Percentiles rank a stretch among this genome's conserved stretches.
Conservation (phyloP, 2,797 vertebrate species). For the Poecilia wingei region DNA sequence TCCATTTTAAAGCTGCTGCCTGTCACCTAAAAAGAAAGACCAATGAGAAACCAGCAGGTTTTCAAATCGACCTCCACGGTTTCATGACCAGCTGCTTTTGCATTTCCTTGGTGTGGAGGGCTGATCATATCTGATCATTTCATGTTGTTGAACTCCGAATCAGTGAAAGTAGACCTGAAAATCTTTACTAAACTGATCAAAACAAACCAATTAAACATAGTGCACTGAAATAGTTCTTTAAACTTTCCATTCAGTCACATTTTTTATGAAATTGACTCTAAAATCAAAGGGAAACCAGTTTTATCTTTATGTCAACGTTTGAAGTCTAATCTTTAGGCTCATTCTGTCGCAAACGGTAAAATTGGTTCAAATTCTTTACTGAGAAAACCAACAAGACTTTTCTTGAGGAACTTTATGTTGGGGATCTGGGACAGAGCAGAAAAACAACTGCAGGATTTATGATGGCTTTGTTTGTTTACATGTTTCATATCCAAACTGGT, state of each 20-base stretch:
- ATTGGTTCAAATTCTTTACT: neutral
- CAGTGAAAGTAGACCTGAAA: neutral
- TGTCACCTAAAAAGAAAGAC: too few species aligned
- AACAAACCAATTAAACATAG: neutral
- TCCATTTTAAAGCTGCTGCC: neutral
- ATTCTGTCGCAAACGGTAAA: neutral
- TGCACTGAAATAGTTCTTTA: neutral
- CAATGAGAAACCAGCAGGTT: neutral
- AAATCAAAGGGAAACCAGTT: neutral
- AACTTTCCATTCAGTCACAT: neutral
- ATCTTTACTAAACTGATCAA: neutral
- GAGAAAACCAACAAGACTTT: neutral
- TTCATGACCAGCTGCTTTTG: neutral
- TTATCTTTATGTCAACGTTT: neutral
- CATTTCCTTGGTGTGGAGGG: neutral
- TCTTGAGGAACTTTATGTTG: neutral
- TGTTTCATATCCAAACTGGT: neutral
- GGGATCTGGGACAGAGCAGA: neutral
- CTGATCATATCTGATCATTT: neutral
- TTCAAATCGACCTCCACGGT: neutral
- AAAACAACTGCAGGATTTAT: neutral
- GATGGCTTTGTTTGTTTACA: neutral
- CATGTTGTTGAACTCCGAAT: neutral
- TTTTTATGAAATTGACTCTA: neutral
- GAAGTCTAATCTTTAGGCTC: neutral